Base-by-base conservation (phyloP, 2,888 invertebrate species). In the Hoplodrina ambigua region DNA sequence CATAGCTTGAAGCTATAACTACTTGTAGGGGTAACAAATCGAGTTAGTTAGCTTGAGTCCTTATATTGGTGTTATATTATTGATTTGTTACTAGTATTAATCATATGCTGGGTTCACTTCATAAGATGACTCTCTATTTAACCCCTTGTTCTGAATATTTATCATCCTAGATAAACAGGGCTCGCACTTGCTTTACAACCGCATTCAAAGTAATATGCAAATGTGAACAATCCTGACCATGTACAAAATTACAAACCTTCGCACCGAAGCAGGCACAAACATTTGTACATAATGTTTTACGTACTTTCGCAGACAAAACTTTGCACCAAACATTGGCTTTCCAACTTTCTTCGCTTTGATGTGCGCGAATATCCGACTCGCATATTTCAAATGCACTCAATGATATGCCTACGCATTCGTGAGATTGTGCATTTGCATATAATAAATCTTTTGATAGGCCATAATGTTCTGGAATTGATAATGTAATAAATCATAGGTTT, bases 321-420 rank as follows among this genome's bases (percentile, higher is more conserved):
- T 57, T 56, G 68, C 75, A 66, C 71, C 71, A 79, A 79, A 79
- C 71, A 69, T 79, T 75, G 72, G 71, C 80, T 79, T 79, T 79
- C 80, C 79, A 79, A 79, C 79, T 79, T 79, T 79, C 79, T 69
- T 79, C 72, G 66, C 79, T 79, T 79, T 79, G 79, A 79, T 79
- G 80, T 80, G 62, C 50, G 71, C 72, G 78, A 75, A 37, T 67
- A 79, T 78, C 79, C 75, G 79, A 78, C 79, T 67, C 57, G 70
- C 70, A 75, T 78, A 78, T 78, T 75, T 78, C 79, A 79, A 78
- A 78, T 74, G 62, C 52, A 67, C 44, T 62, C 63, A 62, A 62
- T 70, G 79, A 79, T 79, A 70, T 78, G 67, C 70, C 78, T 79
- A 79, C 75, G 78, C 75, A 75, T 69, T 78, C 55, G 33, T 70